These are phyloP conservation scores for Plemyria rubiginata DNA, from an alignment of 2,888 invertebrate species.

Conservation along the genomic window DNA sequence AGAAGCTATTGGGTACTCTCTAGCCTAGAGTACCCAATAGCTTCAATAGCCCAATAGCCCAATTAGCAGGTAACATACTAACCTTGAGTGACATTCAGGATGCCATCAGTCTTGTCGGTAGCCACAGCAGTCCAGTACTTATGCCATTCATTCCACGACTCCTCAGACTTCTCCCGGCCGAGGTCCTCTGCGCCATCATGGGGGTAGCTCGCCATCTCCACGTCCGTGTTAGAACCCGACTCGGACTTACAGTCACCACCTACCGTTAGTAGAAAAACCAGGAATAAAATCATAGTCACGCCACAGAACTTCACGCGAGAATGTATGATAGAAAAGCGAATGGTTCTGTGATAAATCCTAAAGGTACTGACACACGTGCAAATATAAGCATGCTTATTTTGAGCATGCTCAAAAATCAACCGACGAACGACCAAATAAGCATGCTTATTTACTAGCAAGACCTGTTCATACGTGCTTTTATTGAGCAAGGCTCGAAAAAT, in stretches of 20 bases:
- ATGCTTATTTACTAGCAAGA: too few species aligned
- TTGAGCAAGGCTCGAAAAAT: too few species aligned
- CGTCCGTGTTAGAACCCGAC: slow-evolving; percentile 65
- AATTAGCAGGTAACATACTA: slow-evolving; percentile 23
- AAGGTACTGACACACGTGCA: too few species aligned
- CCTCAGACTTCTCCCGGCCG: slow-evolving; percentile 70
- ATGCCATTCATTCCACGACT: slow-evolving; percentile 68
- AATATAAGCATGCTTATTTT: too few species aligned
- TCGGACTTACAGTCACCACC: slow-evolving; percentile 65
- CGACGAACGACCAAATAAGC: too few species aligned
- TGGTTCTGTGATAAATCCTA: background rate
- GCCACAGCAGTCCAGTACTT: slow-evolving; percentile 64
- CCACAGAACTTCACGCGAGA: too few species aligned
- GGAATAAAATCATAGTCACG: slow-evolving; percentile 14
- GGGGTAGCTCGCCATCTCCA: slow-evolving; percentile 62
- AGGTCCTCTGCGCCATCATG: slow-evolving; percentile 66
- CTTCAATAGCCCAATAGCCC: too few species aligned
- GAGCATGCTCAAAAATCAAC: too few species aligned
- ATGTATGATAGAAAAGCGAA: background rate
- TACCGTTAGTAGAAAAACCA: slow-evolving; percentile 33
- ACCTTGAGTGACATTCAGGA: slow-evolving; percentile 66
- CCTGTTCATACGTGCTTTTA: too few species aligned
- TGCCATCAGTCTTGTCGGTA: slow-evolving; percentile 53
- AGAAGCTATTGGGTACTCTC: too few species aligned
- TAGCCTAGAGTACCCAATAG: too few species aligned